Base-by-base conservation (phyloP, 2,888 invertebrate genomes). In the Drosophila mimica region DNA sequence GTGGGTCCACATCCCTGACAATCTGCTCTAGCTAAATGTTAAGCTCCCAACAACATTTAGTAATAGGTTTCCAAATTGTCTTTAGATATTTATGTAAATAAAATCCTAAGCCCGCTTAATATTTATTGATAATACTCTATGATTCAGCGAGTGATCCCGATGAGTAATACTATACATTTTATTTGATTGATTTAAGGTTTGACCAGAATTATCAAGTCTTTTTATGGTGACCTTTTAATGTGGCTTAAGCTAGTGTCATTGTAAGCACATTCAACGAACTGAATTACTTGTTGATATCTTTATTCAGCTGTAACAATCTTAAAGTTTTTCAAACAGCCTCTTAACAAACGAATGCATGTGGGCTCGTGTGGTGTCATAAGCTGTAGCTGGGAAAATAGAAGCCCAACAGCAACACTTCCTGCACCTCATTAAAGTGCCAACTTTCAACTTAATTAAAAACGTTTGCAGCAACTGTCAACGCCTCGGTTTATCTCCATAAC, bases 381-480 rank as follows among this genome's bases (percentile, higher is more conserved):
- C 13, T 52, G n/a, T 4, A 25, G 59, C 62, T 70, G 58, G 33
- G 51, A 71, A 71, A 62, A 57, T 52, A 51, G 38, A 58, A 34
- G 51, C 11, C 48, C 28, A 48, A 52, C 63, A 51, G 48, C 70
- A 70, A 52, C 76, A 84, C 86, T 81, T 88, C 86, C 84, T 86
- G 87, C 82, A 80, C 72, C 80, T 85, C 84, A 83, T 83, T 87
- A 87, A 88, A 81, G 78, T 79, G 69, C 73, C 84, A 88, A 72
- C 77, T 80, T 78, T 79, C 79, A 87, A 84, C 89, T 85, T 85
- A 85, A 85, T 85, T 85, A 85, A 85, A 85, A 85, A 87, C 80
- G 65, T 85, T 85, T 83, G 84, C 87, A 73, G 68, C 87, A 83
- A 88, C 85, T 85, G 85, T 87, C 85, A 89, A 87, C 84, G 89